Conservation (phyloP, 2,797 vertebrate species). For the Molothrus aeneus region DNA sequence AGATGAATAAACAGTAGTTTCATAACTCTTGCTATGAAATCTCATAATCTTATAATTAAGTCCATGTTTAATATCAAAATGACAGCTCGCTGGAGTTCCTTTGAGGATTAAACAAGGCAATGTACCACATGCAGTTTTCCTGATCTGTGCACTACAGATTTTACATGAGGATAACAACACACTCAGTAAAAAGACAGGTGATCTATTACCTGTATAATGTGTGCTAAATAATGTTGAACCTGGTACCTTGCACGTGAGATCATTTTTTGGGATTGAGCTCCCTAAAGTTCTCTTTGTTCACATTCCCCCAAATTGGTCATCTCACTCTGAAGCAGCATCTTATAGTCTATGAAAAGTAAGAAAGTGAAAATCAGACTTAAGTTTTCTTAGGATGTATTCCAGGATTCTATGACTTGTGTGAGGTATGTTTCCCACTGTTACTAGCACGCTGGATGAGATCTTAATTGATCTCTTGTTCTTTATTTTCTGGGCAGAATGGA, state of each 20-base stretch:
- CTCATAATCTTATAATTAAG: slow-evolving; percentile 38
- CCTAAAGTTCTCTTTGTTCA: neutral
- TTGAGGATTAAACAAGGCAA: slow-evolving; percentile 3
- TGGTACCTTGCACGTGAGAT: neutral
- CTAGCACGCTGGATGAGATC: slow-evolving; percentile 12
- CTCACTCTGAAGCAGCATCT: neutral
- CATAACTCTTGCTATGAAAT: slow-evolving; percentile 33
- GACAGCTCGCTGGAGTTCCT: slow-evolving; percentile 21
- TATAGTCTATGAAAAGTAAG: slow-evolving; percentile 32
- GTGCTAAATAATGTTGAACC: neutral
- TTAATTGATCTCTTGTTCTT: slow-evolving; percentile 71
- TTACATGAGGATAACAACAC: neutral
- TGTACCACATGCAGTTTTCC: neutral
- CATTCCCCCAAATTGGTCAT: neutral
- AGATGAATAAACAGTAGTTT: slow-evolving; percentile 60
- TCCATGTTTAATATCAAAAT: slow-evolving; percentile 30
- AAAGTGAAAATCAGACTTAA: slow-evolving; percentile 44
- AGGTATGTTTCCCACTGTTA: slow-evolving; percentile 60
- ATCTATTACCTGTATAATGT: neutral
- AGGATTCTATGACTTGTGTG: slow-evolving; percentile 50
- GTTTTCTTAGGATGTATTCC: slow-evolving; percentile 53
- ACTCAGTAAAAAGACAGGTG: neutral
- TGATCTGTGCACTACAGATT: neutral
- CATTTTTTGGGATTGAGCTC: neutral
- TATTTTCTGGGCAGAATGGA: slow-evolving; percentile 59